Conservation (phyloP, 2,888 invertebrate genomes). For the Alentia gelatinosa region DNA sequence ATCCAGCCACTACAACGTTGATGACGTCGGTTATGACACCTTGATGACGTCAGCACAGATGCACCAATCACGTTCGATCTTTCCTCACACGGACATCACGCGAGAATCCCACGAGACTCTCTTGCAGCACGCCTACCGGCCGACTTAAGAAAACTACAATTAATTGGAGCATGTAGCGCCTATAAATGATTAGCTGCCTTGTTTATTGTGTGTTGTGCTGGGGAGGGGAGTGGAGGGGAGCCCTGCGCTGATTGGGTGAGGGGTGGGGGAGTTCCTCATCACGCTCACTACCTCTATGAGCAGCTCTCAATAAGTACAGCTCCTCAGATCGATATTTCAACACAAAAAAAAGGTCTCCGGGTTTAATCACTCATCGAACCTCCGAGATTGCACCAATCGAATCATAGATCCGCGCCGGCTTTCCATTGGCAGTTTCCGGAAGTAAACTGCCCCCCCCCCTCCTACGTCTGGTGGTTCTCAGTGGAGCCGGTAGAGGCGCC, state of each 20-base stretch:
- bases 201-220: background rate
- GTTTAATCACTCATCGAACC: constrained; percentile 19
- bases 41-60: no score
- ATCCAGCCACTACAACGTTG: no score
- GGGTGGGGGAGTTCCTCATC: no score
- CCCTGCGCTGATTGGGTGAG: no score
- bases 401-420: background rate
- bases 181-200: background rate
- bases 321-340: background rate
- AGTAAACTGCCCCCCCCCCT: background rate
- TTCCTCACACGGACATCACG: no score
- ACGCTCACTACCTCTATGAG: background rate
- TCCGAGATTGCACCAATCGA: background rate
- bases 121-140: no score
- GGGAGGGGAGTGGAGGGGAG: no score
- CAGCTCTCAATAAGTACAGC: background rate
- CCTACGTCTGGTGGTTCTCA: no score
- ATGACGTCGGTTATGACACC: no score
- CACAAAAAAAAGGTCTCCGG: background rate
- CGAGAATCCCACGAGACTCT: no score
- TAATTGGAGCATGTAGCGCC: constrained; percentile 7
- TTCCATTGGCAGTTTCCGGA: background rate
- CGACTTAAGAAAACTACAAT: background rate
- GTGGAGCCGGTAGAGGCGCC: no score
- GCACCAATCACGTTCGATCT: no score